Base-by-base conservation (phyloP, 2,113 vertebrate species). In the Pantherophis guttatus region DNA sequence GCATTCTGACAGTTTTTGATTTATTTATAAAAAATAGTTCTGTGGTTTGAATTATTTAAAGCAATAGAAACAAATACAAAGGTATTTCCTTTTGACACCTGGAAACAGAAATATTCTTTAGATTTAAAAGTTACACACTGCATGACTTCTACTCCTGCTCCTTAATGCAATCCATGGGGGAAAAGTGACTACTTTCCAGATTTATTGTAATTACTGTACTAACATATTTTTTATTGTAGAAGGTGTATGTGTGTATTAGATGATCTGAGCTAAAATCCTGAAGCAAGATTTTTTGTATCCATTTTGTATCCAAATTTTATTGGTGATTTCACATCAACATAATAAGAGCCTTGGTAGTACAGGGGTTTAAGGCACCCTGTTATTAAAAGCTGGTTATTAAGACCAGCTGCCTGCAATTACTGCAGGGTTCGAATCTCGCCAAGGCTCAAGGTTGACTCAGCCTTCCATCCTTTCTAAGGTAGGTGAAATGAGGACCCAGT, bases 21-120 rank as follows among this genome's bases (percentile, higher is more conserved):
- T 97, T 94, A 97, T 97, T 96, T 95, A 96, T 96, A 96, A 94
- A 90, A 96, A 96, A 92, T 96, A 94, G 93, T 94, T 95, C 93
- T 95, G 90, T 91, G 94, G 85, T 94, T 94, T 97, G 94, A 96
- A 96, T 96, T 96, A 96, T 96, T 96, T 94, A 97, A 96, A 93
- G 13, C 92, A 94, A 91, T 81, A 92, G 95, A 94, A 96, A 96
- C 93, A 96, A 95, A 96, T 96, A 93, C 94, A 95, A 94, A 97
- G 81, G 88, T 88, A 94, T 90, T 95, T 97, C 75, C 81, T 97
- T 96, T 94, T 94, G 94, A 94, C 88, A 95, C 58, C 87, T 96
- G 62, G 93, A 93, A 94, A 52, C 92, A 93, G 92, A 91, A 95
- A 96, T 94, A 93, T 62, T 89, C 90, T 96, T 81, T 54, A 94